Conservation (phyloP, 2,888 invertebrate species). For the Drosophila recens region DNA sequence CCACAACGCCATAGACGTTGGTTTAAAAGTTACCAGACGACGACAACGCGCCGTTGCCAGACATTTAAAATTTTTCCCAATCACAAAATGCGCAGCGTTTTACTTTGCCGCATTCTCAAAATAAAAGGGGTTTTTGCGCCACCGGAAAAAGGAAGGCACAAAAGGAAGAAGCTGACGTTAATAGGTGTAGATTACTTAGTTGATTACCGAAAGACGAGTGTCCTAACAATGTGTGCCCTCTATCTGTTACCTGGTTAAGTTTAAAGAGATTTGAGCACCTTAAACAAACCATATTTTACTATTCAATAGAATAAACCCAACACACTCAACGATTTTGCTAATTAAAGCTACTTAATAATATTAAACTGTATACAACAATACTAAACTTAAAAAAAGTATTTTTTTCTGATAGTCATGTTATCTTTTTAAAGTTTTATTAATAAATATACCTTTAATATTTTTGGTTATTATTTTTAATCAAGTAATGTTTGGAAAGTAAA, state of each 20-base stretch:
- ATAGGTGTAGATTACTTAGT: constrained; percentile 46
- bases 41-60: constrained; percentile 55
- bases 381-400: too few species aligned
- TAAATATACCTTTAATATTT: neutral
- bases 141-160: constrained; percentile 1
- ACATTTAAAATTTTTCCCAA: constrained; percentile 45
- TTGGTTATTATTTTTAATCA: neutral
- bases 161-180: constrained; percentile 23
- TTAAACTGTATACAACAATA: too few species aligned
- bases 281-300: neutral
- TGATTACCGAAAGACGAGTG: constrained; percentile 40
- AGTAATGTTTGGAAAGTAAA: neutral
- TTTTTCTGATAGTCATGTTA: too few species aligned
- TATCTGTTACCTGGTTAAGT: neutral
- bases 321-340: neutral
- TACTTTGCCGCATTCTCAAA: neutral
- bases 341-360: neutral
- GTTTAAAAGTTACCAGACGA: constrained; percentile 69
- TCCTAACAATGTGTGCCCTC: constrained; percentile 15
- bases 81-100: constrained; percentile 32
- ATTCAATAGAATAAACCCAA: too few species aligned
- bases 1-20: constrained; percentile 37
- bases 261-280: neutral
- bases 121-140: constrained; percentile 3
- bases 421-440: too few species aligned